Base-by-base conservation (phyloP, 2,797 vertebrate genomes). In the Sternarchorhynchus goeldii region DNA sequence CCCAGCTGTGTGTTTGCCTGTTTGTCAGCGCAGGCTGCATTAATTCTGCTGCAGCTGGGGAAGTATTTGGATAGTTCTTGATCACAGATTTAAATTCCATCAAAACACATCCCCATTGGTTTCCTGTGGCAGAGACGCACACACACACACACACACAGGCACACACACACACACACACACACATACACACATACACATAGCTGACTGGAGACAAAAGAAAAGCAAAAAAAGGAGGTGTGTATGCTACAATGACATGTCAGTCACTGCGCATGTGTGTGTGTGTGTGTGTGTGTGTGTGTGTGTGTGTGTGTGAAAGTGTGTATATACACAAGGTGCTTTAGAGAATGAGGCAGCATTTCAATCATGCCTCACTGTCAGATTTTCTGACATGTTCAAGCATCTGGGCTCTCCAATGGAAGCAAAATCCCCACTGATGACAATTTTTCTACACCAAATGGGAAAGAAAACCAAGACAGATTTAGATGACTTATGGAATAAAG, bases 371-470 rank as follows among this genome's bases (percentile, higher is more conserved):
- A n/a, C 32, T 53, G 16, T 75, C 57, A 5, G 29, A 6, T 45
- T 32, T 32, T 73, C 62, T 58, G 80, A 57, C 66, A 63, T 57
- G 41, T 62, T 18, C 45, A 70, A 59, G 69, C 29, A 63, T 55
- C 29, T n/a, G 45, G 56, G 7, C 77, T 32, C 31, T 57, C 32
- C n/a, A 55, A 34, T 36, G 14, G 58, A 60, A 53, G 18, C 12
- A 17, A 62, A n/a, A 63, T 41, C 20, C 64, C 32, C 50, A 29
- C 64, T 14, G 36, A 16, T 66, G 79, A 82, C 32, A 77, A 87
- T 88, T 86, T 86, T 88, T 85, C 85, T 84, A 88, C 82, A 62
- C 85, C 83, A 83, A 84, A 82, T 86, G 80, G 89, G 91, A 88
- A 34, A 29, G 32, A 59, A 50, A 66, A 58, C 58, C 14, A 31